A percentile compares a stretch with the other conserved stretches of the same genome.
Evolutionary conservation across 2,888 invertebrate genomes (phyloP).

Genomic region (Brenthis hecate): DNA sequence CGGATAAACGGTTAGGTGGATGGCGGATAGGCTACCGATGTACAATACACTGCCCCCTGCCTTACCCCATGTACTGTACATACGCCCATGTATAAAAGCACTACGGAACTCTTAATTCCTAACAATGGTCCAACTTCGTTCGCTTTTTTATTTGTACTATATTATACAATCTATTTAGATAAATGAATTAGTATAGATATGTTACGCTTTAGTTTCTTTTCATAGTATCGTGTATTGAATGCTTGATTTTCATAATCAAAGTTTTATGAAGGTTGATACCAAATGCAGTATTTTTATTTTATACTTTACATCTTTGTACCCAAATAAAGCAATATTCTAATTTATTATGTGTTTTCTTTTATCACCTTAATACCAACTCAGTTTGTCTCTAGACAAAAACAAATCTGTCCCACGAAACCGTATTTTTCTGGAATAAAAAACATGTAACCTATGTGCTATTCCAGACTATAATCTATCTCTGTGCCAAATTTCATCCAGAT

Average conservation of each 20-base stretch:
- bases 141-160: conserved; percentile 81
- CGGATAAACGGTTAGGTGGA: too few relatives aligned
- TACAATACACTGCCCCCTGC: not conserved
- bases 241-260: conserved; percentile 80
- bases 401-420: too few relatives aligned
- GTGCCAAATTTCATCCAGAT: too few relatives aligned
- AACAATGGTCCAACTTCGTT: conserved; percentile 82
- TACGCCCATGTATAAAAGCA: conserved; percentile 49
- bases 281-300: conserved; percentile 82
- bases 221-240: conserved; percentile 77
- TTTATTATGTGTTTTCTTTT: conserved; percentile 48
- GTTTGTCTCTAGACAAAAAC: too few relatives aligned
- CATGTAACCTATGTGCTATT: too few relatives aligned
- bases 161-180: conserved; percentile 79
- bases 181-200: conserved; percentile 71
- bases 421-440: too few relatives aligned
- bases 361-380: too few relatives aligned
- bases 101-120: conserved; percentile 80
- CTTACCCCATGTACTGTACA: conserved; percentile 22
- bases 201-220: conserved; percentile 78
- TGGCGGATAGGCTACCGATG: not conserved
- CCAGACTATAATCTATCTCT: too few relatives aligned
- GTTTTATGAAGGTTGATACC: conserved; percentile 79
- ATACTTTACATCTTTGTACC: conserved; percentile 80
- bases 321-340: conserved; percentile 77